A percentile compares a stretch with the other conserved stretches of the same genome.
phyloP scores from a whole-genome alignment of 64 coral and sea anemone species.

The Dendronephthya gigantea region DNA sequence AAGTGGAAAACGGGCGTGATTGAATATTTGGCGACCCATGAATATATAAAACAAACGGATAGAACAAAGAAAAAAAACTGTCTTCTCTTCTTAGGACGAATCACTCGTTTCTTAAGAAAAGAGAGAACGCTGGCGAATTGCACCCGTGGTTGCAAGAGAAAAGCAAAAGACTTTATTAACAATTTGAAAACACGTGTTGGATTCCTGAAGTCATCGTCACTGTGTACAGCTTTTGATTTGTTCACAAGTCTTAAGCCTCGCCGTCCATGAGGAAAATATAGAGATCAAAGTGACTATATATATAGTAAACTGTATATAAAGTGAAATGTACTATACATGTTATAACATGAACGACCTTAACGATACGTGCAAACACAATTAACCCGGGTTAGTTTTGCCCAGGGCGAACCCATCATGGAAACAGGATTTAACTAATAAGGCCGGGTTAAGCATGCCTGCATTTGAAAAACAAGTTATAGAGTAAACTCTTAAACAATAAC shows the following conservation, averaged over 20 bases:
- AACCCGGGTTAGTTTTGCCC: no score
- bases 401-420: no score
- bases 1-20: no score
- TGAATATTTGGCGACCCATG: no score
- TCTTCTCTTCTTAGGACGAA: background rate
- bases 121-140: background rate
- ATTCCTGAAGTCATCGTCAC: background rate
- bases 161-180: conserved; percentile 8
- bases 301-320: background rate
- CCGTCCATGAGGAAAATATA: no score
- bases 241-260: background rate
- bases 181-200: background rate
- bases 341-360: background rate
- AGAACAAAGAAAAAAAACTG: background rate
- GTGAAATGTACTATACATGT: background rate
- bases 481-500: no score
- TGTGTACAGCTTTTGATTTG: background rate
- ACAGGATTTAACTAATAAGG: no score
- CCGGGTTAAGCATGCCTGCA: no score
- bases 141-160: background rate
- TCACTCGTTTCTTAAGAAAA: background rate
- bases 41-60: no score
- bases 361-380: no score
- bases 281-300: no score
- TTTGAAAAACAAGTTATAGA: no score